Evolutionary conservation across 2,888 invertebrate genomes (phyloP), one percentile per base, ranked within the genome.

Genomic region (Chrysolina oricalcia): DNA sequence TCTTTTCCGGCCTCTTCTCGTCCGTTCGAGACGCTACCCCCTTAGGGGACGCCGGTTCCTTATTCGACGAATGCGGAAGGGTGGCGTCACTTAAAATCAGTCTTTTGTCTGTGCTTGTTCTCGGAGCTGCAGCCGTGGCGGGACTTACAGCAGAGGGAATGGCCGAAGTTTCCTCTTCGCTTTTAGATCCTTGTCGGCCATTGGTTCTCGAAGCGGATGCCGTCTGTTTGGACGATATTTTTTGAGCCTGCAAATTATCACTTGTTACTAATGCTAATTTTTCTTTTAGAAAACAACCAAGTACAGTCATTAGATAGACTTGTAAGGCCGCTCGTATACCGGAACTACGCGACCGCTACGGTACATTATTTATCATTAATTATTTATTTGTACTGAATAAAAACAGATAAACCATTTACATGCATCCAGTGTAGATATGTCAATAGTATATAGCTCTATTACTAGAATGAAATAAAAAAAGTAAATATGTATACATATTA

Each of bases 111-210:
- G 86, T 83, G 71, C 84, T 85, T 4, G 87, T 84, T 46, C 85
- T 82, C 0, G 90, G 90, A 4, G 89, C 84, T 46, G 89, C 83
- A 2, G 88, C 88, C 5, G 68, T 87, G 5, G 88, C 87, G 81
- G 83, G 87, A 75, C 87, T 85, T n/a, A 87, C 81, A n/a, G 88
- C 85, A 15, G 86, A 83, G 1, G 87, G 86, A 72, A 87, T 85
- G 5, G 87, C 84, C 9, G 83, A 82, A 21, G 83, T 70, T 50
- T 78, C 78, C n/a, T 80, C 80, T 35, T 77, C 68, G 75, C 89
- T 88, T 72, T 89, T 89, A 10, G 89, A 86, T 35, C 89, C 88
- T 87, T 85, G 89, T 86, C 85, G 87, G 40, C 92, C 92, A 85
- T 92, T 92, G 56, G 91, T 84, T 35, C 83, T 79, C 17, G 81